These are phyloP conservation scores for Mobula birostris DNA, from an alignment of 2,113 vertebrate genomes.

Conservation along the genomic window DNA sequence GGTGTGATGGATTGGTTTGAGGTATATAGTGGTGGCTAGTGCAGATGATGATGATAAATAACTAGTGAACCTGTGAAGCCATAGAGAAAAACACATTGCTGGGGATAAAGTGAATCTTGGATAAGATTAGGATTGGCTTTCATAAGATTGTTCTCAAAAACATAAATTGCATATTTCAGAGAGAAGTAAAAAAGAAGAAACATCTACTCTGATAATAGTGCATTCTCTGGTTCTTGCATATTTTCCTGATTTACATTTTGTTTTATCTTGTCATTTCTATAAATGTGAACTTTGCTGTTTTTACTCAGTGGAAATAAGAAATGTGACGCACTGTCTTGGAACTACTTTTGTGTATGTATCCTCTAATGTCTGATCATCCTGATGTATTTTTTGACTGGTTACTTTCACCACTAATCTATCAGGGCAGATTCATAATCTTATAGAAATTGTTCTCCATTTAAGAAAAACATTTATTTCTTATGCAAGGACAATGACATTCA, in stretches of 20 bases:
- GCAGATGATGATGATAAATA: background rate
- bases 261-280: slow-evolving; percentile 22
- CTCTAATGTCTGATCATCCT: background rate
- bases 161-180: background rate
- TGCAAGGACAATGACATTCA: slow-evolving; percentile 37
- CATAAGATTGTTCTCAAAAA: background rate
- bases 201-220: background rate
- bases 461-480: slow-evolving; percentile 27
- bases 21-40: background rate
- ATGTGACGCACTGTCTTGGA: slow-evolving; percentile 9
- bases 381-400: slow-evolving; percentile 24
- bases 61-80: background rate
- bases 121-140: background rate
- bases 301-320: slow-evolving; percentile 30
- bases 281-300: slow-evolving; percentile 30
- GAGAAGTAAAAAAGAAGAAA: background rate
- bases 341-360: slow-evolving; percentile 11
- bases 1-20: background rate
- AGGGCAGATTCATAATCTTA: slow-evolving; percentile 24
- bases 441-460: slow-evolving; percentile 9
- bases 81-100: too few species aligned
- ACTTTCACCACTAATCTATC: slow-evolving; percentile 10
- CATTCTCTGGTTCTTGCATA: background rate
- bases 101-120: background rate
- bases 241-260: background rate